Percentiles rank a stretch among this genome's conserved stretches.
These are phyloP conservation scores for Drosophila crucigera DNA, from an alignment of 2,888 invertebrate genomes.

Conservation along the genomic window DNA sequence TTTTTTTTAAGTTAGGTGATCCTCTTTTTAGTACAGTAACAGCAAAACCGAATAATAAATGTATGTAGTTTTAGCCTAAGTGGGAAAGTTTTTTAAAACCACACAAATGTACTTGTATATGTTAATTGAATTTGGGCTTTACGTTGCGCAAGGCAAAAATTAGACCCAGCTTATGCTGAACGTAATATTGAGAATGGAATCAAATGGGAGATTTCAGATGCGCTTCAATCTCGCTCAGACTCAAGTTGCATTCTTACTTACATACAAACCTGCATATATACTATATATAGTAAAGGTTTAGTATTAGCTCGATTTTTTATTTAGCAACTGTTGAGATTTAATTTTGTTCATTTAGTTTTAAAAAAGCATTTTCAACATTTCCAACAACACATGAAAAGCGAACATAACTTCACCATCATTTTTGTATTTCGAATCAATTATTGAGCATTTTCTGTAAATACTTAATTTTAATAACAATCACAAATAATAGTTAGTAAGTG, in stretches of 20 bases:
- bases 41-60: conserved; percentile 69
- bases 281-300: conserved; percentile 30
- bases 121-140: conserved; percentile 53
- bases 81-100: conserved; percentile 48
- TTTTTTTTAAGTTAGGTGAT: conserved; percentile 70
- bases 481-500: conserved; percentile 68
- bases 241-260: conserved; percentile 32
- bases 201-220: conserved; percentile 35
- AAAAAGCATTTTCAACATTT: conserved; percentile 35
- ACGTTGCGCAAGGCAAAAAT: conserved; percentile 43
- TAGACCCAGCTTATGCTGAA: conserved; percentile 43
- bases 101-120: conserved; percentile 51
- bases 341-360: conserved; percentile 48
- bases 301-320: conserved; percentile 38
- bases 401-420: conserved; percentile 20
- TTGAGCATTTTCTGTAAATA: conserved; percentile 68
- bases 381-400: conserved; percentile 28
- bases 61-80: conserved; percentile 63
- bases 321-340: conserved; percentile 62
- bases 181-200: conserved; percentile 48
- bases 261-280: conserved; percentile 35
- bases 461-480: conserved; percentile 63
- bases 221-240: conserved; percentile 26
- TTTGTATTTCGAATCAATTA: conserved; percentile 21
- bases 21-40: conserved; percentile 66